Conservation (phyloP, 2,113 vertebrate species). For the Passer montanus region DNA sequence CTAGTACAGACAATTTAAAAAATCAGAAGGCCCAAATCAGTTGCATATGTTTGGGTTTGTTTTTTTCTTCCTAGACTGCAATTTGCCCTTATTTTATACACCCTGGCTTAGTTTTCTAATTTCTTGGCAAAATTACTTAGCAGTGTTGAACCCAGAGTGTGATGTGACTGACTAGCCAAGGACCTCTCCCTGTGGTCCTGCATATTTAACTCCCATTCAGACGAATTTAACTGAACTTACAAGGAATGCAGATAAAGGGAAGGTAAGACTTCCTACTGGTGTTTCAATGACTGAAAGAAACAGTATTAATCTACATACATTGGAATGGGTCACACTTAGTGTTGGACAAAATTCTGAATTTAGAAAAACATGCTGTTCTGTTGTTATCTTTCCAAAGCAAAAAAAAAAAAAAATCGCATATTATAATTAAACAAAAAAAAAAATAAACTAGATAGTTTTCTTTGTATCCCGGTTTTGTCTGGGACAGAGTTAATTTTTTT, state of each 20-base stretch:
- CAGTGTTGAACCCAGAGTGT: neutral
- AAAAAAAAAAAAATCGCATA: neutral
- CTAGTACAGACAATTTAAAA: neutral
- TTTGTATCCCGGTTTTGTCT: neutral
- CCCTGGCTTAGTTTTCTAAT: neutral
- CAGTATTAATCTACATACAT: neutral
- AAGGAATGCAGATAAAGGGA: neutral
- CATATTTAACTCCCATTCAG: neutral
- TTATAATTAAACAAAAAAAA: neutral
- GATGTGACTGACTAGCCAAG: neutral
- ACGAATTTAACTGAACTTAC: neutral
- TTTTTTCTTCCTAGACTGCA: neutral
- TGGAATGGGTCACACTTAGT: neutral
- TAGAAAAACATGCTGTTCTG: neutral
- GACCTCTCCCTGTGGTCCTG: neutral
- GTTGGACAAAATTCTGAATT: neutral
- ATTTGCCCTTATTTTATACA: neutral
- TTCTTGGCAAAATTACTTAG: neutral
- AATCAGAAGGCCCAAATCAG: neutral
- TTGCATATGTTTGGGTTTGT: accelerated
- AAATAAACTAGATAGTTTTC: neutral
- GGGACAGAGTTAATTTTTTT: neutral
- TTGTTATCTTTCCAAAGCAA: neutral
- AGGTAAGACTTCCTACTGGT: neutral
- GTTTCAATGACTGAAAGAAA: neutral